Base-by-base conservation (phyloP, 2,113 vertebrate genomes). In the Elephantulus edwardii region DNA sequence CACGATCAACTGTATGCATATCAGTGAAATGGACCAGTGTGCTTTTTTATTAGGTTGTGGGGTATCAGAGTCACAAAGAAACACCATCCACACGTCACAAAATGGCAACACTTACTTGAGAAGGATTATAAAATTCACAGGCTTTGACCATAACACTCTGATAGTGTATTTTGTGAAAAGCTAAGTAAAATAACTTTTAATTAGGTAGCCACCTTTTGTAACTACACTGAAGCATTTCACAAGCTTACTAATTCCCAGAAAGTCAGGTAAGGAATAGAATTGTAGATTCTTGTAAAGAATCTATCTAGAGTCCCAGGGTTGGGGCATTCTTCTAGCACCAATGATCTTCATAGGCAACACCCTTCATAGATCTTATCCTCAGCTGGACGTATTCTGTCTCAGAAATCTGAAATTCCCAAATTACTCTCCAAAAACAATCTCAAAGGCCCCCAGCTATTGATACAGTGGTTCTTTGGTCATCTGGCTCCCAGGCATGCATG, bases 151-250 rank as follows among this genome's bases (percentile, higher is more conserved):
- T 90, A 91, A 83, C n/a, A 74, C 46, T 11, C 71, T 88, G 48
- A 70, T 38, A 10, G 56, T 52, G 3, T 71, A 24, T 88, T n/a
- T 89, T 88, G 60, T 70, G 52, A 95, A 85, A 91, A 86, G 50
- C 44, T 86, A 85, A 95, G 74, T 83, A 79, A 85, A 94, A 93
- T 26, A 88, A 94, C 84, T 85, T 92, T 75, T 75, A 82, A 84
- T 50, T 79, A 89, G 74, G 80, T 50, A 84, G 42, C 71, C 50
- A 66, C 52, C 40, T 88, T 92, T 72, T 66, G 64, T n/a, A n/a
- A 87, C 30, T n/a, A 90, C 56, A 72, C 56, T 38, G 72, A 80
- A 81, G 19, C 54, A 48, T 50, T 94, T 94, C 56, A 94, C 50
- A 81, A 85, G 24, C 14, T 2, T 56, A 85, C 79, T 94, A 78